These are phyloP conservation scores for Eulithis testata DNA, from an alignment of 2,888 invertebrate species.

Conservation along the genomic window DNA sequence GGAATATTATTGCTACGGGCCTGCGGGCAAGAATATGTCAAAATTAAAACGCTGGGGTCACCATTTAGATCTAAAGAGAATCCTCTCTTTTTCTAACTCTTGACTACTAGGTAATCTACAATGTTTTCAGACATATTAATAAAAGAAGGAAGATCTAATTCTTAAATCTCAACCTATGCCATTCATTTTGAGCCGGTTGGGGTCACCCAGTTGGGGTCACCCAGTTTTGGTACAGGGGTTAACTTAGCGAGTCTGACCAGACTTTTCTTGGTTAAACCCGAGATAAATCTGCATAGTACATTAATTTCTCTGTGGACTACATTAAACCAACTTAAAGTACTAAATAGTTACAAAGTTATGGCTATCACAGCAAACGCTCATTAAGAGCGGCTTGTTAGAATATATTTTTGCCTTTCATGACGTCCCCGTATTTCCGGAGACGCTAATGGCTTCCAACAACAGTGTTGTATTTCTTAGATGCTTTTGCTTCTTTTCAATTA, in stretches of 20 bases:
- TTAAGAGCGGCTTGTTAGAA: conserved; percentile 46
- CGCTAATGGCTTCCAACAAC: conserved; percentile 51
- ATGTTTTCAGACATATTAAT: background rate
- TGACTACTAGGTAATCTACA: too few species aligned
- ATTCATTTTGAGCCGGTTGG: background rate
- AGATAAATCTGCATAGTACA: too few species aligned
- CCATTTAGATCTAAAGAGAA: background rate
- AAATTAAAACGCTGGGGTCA: background rate
- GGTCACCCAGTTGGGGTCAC: background rate
- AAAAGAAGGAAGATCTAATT: background rate
- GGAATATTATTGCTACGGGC: background rate
- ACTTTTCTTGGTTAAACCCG: too few species aligned
- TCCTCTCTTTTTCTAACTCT: background rate
- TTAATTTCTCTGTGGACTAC: background rate
- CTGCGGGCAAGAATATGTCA: background rate
- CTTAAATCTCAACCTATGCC: background rate
- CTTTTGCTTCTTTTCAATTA: conserved; percentile 20
- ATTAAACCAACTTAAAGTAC: conserved; percentile 8
- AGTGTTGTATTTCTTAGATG: conserved; percentile 43
- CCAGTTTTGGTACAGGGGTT: too few species aligned
- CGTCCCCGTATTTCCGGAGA: conserved; percentile 60
- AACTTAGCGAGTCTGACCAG: too few species aligned
- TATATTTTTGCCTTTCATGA: conserved; percentile 56
- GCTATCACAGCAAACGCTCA: conserved; percentile 33
- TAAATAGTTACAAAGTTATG: conserved; percentile 22